A percentile compares a stretch with the other conserved stretches of the same genome.
phyloP scores from a whole-genome alignment of 2,113 vertebrate genomes.

The Ahaetulla prasina region DNA sequence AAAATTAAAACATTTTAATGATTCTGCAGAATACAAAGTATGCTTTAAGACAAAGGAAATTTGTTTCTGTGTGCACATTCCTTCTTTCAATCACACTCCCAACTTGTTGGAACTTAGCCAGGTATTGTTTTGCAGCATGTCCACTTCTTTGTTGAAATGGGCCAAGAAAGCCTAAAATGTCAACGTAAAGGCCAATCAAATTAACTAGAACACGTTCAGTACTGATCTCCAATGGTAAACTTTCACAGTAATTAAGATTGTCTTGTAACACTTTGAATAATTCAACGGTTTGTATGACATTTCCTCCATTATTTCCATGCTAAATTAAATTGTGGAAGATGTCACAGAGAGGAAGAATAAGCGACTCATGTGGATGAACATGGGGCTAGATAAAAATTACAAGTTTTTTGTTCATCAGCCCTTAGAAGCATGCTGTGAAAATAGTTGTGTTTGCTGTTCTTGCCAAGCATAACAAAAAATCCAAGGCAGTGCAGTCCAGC shows the following conservation, averaged over 20 bases:
- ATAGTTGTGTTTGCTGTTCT: not conserved
- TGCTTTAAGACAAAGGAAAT: not conserved
- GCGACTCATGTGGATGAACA: not conserved
- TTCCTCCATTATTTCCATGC: not conserved
- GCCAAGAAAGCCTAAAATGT: conserved; percentile 26
- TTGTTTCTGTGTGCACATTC: not conserved
- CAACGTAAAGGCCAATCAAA: conserved; percentile 36
- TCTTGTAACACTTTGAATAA: conserved; percentile 16
- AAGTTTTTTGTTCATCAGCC: conserved; percentile 12
- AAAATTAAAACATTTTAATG: not conserved
- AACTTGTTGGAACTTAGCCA: conserved; percentile 1
- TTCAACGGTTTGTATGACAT: not conserved
- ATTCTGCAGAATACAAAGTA: not conserved
- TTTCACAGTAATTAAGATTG: conserved; percentile 28
- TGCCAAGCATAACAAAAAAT: conserved; percentile 1
- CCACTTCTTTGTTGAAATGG: conserved; percentile 6
- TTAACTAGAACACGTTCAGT: conserved; percentile 11
- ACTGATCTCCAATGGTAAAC: conserved; percentile 19
- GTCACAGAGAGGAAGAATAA: not conserved
- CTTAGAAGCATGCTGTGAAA: conserved; percentile 19
- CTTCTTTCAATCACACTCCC: not conserved
- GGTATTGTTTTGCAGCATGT: not conserved
- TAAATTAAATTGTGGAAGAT: conserved; percentile 14
- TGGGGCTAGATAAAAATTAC: not conserved
- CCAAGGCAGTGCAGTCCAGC: not conserved